Conservation (phyloP, 1,140 invertebrate species). For the Drosophila nasuta region DNA sequence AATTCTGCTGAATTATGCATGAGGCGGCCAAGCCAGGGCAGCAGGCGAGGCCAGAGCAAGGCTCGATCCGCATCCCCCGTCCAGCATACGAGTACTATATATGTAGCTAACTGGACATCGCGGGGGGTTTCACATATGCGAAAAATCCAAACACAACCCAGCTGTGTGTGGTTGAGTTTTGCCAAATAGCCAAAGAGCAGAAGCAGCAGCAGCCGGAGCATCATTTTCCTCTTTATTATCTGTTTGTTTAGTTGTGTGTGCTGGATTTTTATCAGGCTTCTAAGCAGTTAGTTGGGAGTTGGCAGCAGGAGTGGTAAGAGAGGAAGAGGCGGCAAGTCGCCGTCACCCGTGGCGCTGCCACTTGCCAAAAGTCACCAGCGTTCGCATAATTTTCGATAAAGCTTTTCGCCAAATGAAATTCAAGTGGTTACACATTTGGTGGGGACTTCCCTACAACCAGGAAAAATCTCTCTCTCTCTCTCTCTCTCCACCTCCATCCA, state of each 20-base stretch:
- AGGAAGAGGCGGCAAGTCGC: constrained; percentile 5
- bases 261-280: constrained; percentile 80
- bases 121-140: constrained; percentile 78
- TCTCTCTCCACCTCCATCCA: constrained; percentile 2
- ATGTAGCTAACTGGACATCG: constrained; percentile 47
- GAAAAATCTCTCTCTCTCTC: not conserved
- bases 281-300: constrained; percentile 67
- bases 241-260: constrained; percentile 75
- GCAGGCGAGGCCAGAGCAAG: constrained; percentile 31
- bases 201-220: constrained; percentile 31
- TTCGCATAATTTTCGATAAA: constrained; percentile 83
- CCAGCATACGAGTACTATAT: constrained; percentile 39
- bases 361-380: constrained; percentile 81
- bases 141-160: constrained; percentile 43
- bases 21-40: constrained; percentile 53
- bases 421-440: constrained; percentile 80
- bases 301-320: not conserved
- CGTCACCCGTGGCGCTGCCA: constrained; percentile 67
- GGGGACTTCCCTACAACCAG: constrained; percentile 10
- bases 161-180: constrained; percentile 1
- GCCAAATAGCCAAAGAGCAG: constrained; percentile 1
- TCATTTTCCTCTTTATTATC: constrained; percentile 82
- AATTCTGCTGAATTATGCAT: constrained; percentile 85
- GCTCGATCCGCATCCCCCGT: constrained; percentile 17
- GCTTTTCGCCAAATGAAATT: constrained; percentile 83